These are phyloP conservation scores for Mareca strepera DNA, from an alignment of 2,797 vertebrate species.

Conservation along the genomic window DNA sequence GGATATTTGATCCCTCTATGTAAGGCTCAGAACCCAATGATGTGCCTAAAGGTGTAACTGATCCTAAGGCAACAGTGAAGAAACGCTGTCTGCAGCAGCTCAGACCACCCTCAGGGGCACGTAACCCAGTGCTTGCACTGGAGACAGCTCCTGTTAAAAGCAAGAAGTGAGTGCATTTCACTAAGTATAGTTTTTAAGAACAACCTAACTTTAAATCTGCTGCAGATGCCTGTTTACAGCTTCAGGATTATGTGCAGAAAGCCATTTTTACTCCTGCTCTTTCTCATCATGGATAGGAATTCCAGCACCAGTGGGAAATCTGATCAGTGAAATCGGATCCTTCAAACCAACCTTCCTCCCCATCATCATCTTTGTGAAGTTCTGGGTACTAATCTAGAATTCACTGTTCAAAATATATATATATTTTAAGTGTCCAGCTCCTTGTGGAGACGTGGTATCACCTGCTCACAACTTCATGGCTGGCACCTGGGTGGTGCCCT, in stretches of 20 bases:
- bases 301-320: background rate
- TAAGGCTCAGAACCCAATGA: background rate
- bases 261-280: background rate
- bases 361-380: background rate
- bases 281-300: background rate
- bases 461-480: background rate
- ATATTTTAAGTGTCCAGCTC: background rate
- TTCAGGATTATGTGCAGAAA: background rate
- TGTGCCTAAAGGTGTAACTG: background rate
- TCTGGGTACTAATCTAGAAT: background rate
- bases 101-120: background rate
- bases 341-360: background rate
- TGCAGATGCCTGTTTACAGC: slow-evolving; percentile 24
- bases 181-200: background rate
- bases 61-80: background rate
- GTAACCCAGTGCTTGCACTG: background rate
- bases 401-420: background rate
- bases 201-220: background rate
- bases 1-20: background rate
- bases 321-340: background rate
- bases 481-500: background rate
- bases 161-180: background rate
- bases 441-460: background rate
- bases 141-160: background rate
- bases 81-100: background rate